Percentiles rank a stretch among this genome's conserved stretches.
Evolutionary conservation across 2,888 invertebrate genomes (phyloP).

Genomic region (Neoascia interrupta): DNA sequence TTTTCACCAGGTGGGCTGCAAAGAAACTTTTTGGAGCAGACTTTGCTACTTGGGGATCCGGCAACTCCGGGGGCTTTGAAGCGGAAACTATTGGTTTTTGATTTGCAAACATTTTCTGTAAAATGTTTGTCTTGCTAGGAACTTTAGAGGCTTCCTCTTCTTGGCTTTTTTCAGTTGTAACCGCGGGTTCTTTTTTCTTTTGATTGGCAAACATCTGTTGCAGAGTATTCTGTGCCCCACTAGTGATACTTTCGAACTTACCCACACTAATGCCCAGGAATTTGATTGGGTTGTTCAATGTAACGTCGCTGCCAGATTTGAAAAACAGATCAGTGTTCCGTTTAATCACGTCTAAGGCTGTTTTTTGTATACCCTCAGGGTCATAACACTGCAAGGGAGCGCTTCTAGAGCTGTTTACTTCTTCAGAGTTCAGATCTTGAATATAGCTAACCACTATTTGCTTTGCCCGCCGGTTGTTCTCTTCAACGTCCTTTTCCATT

Average conservation of each 20-base stretch:
- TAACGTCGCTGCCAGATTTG: conserved; percentile 73
- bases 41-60: background rate
- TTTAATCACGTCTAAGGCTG: conserved; percentile 85
- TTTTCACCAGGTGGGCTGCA: conserved; percentile 69
- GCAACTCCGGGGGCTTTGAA: background rate
- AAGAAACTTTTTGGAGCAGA: conserved; percentile 72
- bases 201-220: conserved; percentile 82
- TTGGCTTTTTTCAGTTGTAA: background rate
- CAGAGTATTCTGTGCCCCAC: conserved; percentile 81
- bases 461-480: conserved; percentile 90
- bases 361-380: conserved; percentile 83
- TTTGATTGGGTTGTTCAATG: conserved; percentile 82
- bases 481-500: conserved; percentile 87
- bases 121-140: background rate
- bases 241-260: conserved; percentile 85
- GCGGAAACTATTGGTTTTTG: background rate
- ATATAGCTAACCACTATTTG: conserved; percentile 88
- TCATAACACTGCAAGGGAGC: conserved; percentile 83
- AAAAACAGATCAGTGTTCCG: conserved; percentile 81
- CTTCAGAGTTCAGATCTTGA: conserved; percentile 81
- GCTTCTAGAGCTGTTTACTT: conserved; percentile 85
- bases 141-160: background rate
- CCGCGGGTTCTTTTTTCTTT: conserved; percentile 49
- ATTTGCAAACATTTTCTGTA: conserved; percentile 39
- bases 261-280: conserved; percentile 89